Percentiles rank a stretch among this genome's conserved stretches.
Evolutionary conservation across 2,888 invertebrate genomes (phyloP).

Genomic region (Acanthopleura granulata): DNA sequence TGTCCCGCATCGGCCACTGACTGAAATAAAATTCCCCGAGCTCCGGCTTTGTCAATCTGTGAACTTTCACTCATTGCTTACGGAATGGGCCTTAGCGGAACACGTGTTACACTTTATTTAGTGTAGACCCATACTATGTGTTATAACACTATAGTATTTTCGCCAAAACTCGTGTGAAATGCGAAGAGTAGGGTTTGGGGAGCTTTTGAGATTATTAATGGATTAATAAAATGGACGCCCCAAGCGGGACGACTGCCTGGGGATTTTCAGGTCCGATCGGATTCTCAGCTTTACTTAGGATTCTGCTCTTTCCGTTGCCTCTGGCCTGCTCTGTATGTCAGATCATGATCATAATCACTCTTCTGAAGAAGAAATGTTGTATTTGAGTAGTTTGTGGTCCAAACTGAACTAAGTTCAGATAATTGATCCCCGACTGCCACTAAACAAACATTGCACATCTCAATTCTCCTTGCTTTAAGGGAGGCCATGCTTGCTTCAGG

Average conservation of each 20-base stretch:
- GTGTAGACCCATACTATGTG: neutral
- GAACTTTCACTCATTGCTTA: slow-evolving; percentile 11
- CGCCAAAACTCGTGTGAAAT: neutral
- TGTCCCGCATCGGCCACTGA: slow-evolving; percentile 18
- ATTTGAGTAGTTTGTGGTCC: too few species aligned
- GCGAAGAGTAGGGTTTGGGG: neutral
- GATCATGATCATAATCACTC: too few species aligned
- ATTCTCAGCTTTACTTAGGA: neutral
- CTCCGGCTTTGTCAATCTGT: slow-evolving; percentile 16
- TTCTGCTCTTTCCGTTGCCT: too few species aligned
- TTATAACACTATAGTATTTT: slow-evolving; percentile 2
- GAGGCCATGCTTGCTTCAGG: neutral
- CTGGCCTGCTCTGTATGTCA: too few species aligned
- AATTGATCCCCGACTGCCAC: neutral
- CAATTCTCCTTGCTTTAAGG: neutral
- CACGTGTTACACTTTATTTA: slow-evolving; percentile 1
- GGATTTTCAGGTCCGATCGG: neutral
- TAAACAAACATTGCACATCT: slow-evolving; percentile 5
- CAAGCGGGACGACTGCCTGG: neutral
- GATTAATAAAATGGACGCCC: slow-evolving; percentile 12
- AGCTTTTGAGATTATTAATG: neutral
- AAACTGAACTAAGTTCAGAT: too few species aligned
- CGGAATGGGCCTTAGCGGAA: neutral
- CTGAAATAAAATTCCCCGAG: slow-evolving; percentile 16
- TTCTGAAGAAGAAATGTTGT: too few species aligned